Percentiles rank a stretch among this genome's conserved stretches.
These are phyloP conservation scores for Heliconius ismenius DNA, from an alignment of 2,888 invertebrate genomes.

Conservation along the genomic window DNA sequence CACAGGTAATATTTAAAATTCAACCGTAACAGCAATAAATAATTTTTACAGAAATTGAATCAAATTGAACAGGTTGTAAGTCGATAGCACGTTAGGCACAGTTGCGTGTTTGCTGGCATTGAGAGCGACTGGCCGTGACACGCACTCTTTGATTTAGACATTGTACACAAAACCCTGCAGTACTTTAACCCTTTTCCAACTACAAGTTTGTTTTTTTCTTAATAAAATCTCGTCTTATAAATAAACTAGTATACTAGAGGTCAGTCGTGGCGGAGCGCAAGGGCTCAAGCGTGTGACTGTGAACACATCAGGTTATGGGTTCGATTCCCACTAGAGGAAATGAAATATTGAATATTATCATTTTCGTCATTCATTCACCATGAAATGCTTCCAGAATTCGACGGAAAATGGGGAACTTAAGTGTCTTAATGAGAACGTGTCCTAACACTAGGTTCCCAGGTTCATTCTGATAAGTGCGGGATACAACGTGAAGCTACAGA, in stretches of 20 bases:
- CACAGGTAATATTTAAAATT: neutral
- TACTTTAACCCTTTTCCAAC: neutral
- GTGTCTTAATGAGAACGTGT: no score
- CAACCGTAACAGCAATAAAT: slow-evolving; percentile 67
- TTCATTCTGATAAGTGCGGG: no score
- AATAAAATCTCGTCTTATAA: neutral
- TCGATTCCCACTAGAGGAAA: no score
- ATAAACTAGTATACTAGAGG: neutral
- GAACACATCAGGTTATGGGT: no score
- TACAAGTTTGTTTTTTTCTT: neutral
- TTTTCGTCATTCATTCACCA: no score
- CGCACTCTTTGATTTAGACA: slow-evolving; percentile 68
- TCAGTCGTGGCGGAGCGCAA: no score
- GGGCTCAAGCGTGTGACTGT: no score
- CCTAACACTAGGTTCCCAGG: no score
- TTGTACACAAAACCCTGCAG: slow-evolving; percentile 43
- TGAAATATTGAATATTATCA: no score
- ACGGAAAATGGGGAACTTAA: no score
- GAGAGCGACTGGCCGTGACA: slow-evolving; percentile 49
- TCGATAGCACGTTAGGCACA: slow-evolving; percentile 75
- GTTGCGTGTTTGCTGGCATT: slow-evolving; percentile 65
- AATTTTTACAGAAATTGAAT: slow-evolving; percentile 77
- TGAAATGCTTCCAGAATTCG: no score
- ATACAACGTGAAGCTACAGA: no score
- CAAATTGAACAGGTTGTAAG: slow-evolving; percentile 79